Base-by-base conservation (phyloP, 2,888 invertebrate genomes). In the Spisula subtruncata region DNA sequence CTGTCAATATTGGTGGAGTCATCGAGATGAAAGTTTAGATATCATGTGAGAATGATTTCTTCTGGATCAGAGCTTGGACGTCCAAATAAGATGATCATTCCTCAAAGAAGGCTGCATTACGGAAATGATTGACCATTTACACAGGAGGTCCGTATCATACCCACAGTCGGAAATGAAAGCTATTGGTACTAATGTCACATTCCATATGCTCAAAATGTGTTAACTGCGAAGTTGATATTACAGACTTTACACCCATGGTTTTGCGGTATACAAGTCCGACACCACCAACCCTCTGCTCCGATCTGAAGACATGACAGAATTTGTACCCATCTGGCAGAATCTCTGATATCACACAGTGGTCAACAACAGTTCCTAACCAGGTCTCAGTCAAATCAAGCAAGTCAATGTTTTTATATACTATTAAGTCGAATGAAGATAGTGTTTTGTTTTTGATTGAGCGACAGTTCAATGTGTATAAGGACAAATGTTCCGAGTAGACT, bases 121-220 rank as follows among this genome's bases (percentile, higher is more conserved):
- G 54, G 12, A 54, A 54, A 10, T 54, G 2, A 54, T 54, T 54
- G 2, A 1, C 1, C 14, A 1, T 54, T 14, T 4, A 54, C 12
- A 16, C 5, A 75, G 75, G 75, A n/a, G 75, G 75, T 75, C 75
- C 20, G 75, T 75, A 75, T 75, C 5, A 75, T 35, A 25, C 29
- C 5, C 75, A 75, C 25, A 75, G n/a, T 16, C 29, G 29, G 18
- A 75, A 75, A 75, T 75, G 75, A 32, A 35, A 75, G 75, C 75
- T 75, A 75, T n/a, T 75, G 6, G 25, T 75, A 16, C 5, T 16
- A 35, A 75, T 75, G 75, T 75, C 75, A 12, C 75, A 75, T 75
- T 75, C 75, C 75, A 75, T 75, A 75, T 75, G 75, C 25, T 75
- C 75, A 75, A 75, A 75, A n/a, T 75, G 75, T 75, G 75, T 75